A percentile compares a stretch with the other conserved stretches of the same genome.
Conservation (phyloP, 2,888 invertebrate species). For the Temnothorax unifasciatus region DNA sequence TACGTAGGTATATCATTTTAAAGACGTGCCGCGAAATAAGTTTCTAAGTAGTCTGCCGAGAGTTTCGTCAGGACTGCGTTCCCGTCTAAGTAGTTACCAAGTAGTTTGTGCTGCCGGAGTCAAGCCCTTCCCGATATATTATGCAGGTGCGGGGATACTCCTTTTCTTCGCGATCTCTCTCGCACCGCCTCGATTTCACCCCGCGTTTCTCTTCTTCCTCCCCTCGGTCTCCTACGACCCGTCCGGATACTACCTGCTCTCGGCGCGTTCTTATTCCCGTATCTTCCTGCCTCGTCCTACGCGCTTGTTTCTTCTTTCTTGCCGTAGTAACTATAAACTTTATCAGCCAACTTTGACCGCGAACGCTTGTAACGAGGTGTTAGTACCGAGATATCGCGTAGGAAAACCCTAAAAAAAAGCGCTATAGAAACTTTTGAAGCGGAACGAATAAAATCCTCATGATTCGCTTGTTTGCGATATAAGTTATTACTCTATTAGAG, state of each 20-base stretch:
- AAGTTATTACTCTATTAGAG: constrained; percentile 41
- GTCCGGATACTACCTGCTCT: constrained; percentile 37
- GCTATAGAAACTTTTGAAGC: constrained; percentile 73
- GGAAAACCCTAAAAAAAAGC: constrained; percentile 68
- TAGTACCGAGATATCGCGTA: constrained; percentile 35
- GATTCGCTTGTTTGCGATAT: constrained; percentile 46
- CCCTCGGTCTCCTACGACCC: constrained; percentile 25
- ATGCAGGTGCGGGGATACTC: constrained; percentile 74
- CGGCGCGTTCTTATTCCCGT: constrained; percentile 34
- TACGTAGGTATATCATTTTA: constrained; percentile 82
- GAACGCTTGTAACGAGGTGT: constrained; percentile 55
- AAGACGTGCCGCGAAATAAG: constrained; percentile 84
- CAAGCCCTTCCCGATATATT: constrained; percentile 80
- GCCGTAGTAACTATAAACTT: constrained; percentile 62
- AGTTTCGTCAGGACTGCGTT: constrained; percentile 82
- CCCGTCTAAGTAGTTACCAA: constrained; percentile 83
- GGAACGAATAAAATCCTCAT: constrained; percentile 77
- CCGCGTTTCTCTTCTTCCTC: constrained; percentile 9
- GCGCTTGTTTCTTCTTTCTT: constrained; percentile 45
- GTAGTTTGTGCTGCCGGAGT: constrained; percentile 82
- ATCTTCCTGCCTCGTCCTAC: constrained; percentile 42
- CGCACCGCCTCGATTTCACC: neutral
- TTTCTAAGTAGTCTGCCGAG: constrained; percentile 84
- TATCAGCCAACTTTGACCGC: constrained; percentile 65
- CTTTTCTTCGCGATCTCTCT: constrained; percentile 55